These are phyloP conservation scores for Elephantulus edwardii DNA, from an alignment of 2,113 vertebrate species.

Conservation along the genomic window DNA sequence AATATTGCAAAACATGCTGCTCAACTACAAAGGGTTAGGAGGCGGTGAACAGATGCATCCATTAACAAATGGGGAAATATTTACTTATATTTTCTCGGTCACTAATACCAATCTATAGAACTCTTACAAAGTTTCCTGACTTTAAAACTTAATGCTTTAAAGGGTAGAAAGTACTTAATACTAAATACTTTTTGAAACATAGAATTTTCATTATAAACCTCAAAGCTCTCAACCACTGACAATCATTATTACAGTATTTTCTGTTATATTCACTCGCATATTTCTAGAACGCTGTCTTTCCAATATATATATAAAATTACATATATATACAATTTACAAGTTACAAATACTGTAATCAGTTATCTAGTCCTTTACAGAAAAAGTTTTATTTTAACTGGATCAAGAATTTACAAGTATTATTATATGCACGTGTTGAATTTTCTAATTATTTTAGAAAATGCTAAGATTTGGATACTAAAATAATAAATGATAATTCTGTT, in stretches of 20 bases:
- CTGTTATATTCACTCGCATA: neutral
- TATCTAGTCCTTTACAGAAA: neutral
- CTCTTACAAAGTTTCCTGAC: neutral
- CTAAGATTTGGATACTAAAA: neutral
- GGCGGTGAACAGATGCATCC: neutral
- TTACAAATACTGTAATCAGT: neutral
- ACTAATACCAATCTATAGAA: constrained; percentile 10
- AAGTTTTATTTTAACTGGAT: neutral
- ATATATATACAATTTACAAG: neutral
- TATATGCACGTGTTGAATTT: neutral
- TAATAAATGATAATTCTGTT: neutral
- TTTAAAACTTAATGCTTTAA: neutral
- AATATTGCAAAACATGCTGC: neutral
- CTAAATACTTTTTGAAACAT: neutral
- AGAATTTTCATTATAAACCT: neutral
- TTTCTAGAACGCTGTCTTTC: too few relatives aligned
- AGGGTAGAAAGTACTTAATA: neutral
- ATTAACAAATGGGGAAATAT: neutral
- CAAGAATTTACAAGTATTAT: neutral
- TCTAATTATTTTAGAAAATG: neutral
- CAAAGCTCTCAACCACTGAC: neutral
- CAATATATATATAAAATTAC: neutral
- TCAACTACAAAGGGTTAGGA: neutral
- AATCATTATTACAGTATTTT: neutral
- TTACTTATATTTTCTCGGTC: neutral